Evolutionary conservation across 1,140 invertebrate species (phyloP), one percentile per base, ranked within the genome.

Genomic region (Euwallacea similis): DNA sequence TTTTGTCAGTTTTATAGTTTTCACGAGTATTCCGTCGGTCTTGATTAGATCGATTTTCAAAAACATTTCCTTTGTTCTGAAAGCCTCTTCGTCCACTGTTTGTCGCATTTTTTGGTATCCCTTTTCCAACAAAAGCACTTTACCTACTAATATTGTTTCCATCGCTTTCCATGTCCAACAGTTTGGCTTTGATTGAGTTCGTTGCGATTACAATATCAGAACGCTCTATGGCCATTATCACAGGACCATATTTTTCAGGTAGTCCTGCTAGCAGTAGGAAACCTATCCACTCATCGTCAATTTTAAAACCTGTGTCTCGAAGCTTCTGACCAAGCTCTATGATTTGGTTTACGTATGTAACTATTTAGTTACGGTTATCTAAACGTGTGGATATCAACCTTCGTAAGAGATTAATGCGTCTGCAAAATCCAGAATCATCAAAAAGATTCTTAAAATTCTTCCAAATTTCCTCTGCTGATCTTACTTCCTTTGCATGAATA

Each of bases 201-300:
- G 72, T 43, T 7, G 68, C 68, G 6, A 75, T 64, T 3, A 15
- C n/a, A 11, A 69, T 69, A 42, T 65, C 76, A 66, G 73, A 65
- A 58, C 69, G 71, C 21, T 72, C 69, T 11, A 71, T 66, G 9
- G 69, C 69, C 47, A 71, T 71, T 50, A 69, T 50, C 66, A 72
- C 71, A 8, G 71, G 71, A 15, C 16, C 42, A 50, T 33, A 73
- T 65, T 75, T 72, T 54, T 79, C 75, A 11, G 77, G 65, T 46
- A 81, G 76, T 46, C 80, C 80, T 0, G 79, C 76, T n/a, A 80
- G 73, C 33, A 65, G 33, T 8, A 65, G 33, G 11, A 46, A 65
- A 8, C 63, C 44, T 10, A 72, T 41, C 63, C 63, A 81, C 33
- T 15, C 64, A 11, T 74, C 73, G 43, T 64, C 65, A n/a, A 74